Evolutionary conservation across 2,888 invertebrate species (phyloP), one percentile per base, ranked within the genome.

Genomic region (Prosapia bicincta): DNA sequence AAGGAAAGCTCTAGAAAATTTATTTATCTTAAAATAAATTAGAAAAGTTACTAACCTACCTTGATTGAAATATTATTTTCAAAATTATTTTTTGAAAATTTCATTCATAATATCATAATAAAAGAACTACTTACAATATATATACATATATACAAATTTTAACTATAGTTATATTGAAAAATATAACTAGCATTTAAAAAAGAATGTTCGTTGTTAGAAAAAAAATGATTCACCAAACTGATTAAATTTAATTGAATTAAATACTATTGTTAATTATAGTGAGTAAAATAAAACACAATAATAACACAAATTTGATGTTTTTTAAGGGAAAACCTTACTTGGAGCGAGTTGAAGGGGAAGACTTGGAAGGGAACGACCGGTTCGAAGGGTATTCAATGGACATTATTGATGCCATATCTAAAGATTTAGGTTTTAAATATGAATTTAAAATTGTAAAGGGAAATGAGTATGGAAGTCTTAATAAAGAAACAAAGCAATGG

Each of bases 321-420:
- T 78, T 74, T 13, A 71, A 86, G 86, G 93, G 93, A n/a, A 89
- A 90, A 25, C 94, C 94, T 0, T 94, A 91, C 83, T 85, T 94
- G 68, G 88, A 90, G 84, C 85, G 87, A 82, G 88, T 87, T 78
- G 89, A 89, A 24, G 90, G 90, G 13, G 87, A 89, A 83, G 83
- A 86, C 0, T 82, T 89, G 20, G 88, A 87, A 74, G 95, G 93
- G 3, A 95, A 94, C 82, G 92, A 91, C 80, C 88, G 91, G 69
- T 96, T 89, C 83, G 94, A 95, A 84, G 97, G 97, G 0, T 99
- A 96, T 84, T 93, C 95, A 1, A 90, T 97, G 82, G 98, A 99
- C 85, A 87, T 99, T 24, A 93, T 99, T 81, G 87, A 92, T 72
- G 92, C 92, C 83, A 90, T 99, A 77, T 89, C 97, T 15, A 89